Percentiles rank a stretch among this genome's conserved stretches.
Evolutionary conservation across 2,888 invertebrate species (phyloP).

Genomic region (Taphrorychus bicolor): DNA sequence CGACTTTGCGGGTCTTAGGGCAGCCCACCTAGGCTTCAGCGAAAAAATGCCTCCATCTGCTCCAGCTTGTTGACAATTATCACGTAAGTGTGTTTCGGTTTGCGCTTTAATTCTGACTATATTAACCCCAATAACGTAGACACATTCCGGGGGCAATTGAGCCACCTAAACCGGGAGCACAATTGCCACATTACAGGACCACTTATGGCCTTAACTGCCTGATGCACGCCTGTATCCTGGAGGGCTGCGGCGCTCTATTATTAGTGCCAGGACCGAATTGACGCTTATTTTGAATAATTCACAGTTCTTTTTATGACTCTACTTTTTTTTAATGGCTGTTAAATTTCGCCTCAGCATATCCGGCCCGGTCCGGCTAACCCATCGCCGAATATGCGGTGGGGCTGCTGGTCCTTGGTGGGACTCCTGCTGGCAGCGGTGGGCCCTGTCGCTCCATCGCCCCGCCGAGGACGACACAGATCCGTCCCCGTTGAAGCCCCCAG

Average conservation of each 20-base stretch:
- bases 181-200: slow-evolving; percentile 23
- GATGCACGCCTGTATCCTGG: not conserved
- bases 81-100: slow-evolving; percentile 33
- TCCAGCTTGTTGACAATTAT: slow-evolving; percentile 37
- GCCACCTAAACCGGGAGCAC: slow-evolving; percentile 20
- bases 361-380: slow-evolving; percentile 36
- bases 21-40: not conserved
- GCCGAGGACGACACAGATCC: slow-evolving; percentile 37
- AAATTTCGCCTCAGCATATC: slow-evolving; percentile 12
- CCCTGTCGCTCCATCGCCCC: slow-evolving; percentile 28
- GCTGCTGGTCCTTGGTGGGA: slow-evolving; percentile 40
- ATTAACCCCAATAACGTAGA: slow-evolving; percentile 21
- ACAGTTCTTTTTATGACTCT: not conserved
- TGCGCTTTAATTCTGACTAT: slow-evolving; percentile 8
- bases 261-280: not conserved
- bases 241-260: not conserved
- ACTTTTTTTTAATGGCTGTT: not conserved
- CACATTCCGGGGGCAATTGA: slow-evolving; percentile 15
- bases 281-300: no score
- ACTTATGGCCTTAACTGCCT: slow-evolving; percentile 26
- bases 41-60: slow-evolving; percentile 16
- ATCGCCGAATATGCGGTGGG: slow-evolving; percentile 34
- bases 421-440: slow-evolving; percentile 29
- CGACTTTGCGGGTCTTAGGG: not conserved
- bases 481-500: slow-evolving; percentile 46